phyloP scores from a whole-genome alignment of 2,888 invertebrate species.

The Cataglyphis altisquamis region DNA sequence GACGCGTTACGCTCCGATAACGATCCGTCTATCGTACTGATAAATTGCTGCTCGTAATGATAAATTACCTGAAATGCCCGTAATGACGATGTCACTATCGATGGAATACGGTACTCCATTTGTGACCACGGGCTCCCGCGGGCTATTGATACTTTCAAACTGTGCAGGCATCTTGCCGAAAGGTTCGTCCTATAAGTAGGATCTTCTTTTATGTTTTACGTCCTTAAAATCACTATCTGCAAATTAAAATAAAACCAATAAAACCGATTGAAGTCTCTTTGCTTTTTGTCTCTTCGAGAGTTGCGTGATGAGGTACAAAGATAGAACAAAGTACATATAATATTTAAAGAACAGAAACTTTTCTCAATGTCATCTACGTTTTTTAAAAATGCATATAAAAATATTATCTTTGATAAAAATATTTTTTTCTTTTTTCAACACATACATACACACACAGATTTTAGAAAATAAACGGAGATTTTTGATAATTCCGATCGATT shows the following conservation, averaged over 20 bases:
- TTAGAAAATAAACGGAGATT: background rate
- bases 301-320: background rate
- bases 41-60: too few species aligned
- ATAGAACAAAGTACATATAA: too few species aligned
- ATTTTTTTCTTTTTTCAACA: background rate
- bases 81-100: constrained; percentile 92
- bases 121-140: constrained; percentile 78
- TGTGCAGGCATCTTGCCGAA: constrained; percentile 90
- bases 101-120: constrained; percentile 81
- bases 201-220: background rate
- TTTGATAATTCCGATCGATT: background rate
- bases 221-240: constrained; percentile 2
- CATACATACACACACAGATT: background rate
- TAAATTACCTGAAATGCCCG: constrained; percentile 86
- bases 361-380: background rate
- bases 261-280: constrained; percentile 68
- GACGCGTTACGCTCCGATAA: constrained; percentile 1
- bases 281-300: constrained; percentile 34
- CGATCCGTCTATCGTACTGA: background rate
- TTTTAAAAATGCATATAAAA: background rate
- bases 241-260: constrained; percentile 15
- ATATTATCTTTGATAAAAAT: background rate
- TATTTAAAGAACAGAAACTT: background rate
- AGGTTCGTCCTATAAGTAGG: background rate
- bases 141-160: constrained; percentile 88